Evolutionary conservation across 2,888 invertebrate species (phyloP).

Genomic region (Stomorhina lunata): DNA sequence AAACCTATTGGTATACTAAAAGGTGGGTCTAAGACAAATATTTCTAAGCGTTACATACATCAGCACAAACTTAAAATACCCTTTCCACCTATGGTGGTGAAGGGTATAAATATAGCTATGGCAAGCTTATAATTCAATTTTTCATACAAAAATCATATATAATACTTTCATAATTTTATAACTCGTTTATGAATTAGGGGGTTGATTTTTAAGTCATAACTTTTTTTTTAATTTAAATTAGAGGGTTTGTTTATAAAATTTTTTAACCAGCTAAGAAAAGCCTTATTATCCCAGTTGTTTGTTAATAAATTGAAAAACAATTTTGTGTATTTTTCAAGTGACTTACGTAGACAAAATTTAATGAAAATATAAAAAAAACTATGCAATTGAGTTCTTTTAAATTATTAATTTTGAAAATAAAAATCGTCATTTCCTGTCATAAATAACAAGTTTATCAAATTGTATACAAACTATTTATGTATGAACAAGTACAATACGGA

Average conservation of each 20-base stretch:
- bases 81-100: too few species aligned
- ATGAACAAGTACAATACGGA: not conserved
- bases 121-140: too few species aligned
- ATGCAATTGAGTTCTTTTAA: conserved; percentile 12
- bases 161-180: too few species aligned
- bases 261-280: not conserved
- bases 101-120: too few species aligned
- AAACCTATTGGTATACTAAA: too few species aligned
- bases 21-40: too few species aligned
- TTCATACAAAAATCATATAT: too few species aligned
- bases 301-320: conserved; percentile 7
- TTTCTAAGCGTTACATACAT: too few species aligned
- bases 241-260: not conserved
- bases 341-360: not conserved
- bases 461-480: conserved; percentile 30
- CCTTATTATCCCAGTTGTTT: not conserved
- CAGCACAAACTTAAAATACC: too few species aligned
- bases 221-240: not conserved
- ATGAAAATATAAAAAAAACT: conserved; percentile 12
- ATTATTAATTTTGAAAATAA: conserved; percentile 21
- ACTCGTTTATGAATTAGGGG: too few species aligned
- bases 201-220: too few species aligned
- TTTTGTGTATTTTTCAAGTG: not conserved
- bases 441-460: conserved; percentile 40
- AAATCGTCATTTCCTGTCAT: conserved; percentile 31